phyloP scores from a whole-genome alignment of 1,140 invertebrate genomes.

The Euura saliciscinereae region DNA sequence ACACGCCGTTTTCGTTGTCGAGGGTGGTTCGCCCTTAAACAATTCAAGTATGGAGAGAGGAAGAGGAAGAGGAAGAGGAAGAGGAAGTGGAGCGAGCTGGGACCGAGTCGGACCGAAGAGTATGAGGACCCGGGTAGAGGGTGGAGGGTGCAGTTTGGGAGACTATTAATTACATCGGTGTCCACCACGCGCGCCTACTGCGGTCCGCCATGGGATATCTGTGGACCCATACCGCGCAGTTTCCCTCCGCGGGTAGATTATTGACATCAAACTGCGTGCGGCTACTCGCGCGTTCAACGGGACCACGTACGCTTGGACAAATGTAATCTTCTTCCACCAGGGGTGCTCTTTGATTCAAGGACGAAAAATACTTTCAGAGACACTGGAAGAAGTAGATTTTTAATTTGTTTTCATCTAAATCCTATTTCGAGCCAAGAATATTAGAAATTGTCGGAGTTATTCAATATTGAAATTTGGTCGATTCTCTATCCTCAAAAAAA shows the following conservation, averaged over 20 bases:
- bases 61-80: slow-evolving; percentile 22
- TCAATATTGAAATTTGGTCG: too few species aligned
- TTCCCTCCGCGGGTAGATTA: slow-evolving; percentile 22
- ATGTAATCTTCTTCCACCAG: too few species aligned
- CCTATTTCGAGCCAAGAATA: too few species aligned
- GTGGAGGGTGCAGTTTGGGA: slow-evolving; percentile 25
- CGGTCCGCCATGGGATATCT: too few species aligned
- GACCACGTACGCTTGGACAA: too few species aligned
- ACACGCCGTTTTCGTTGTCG: not conserved
- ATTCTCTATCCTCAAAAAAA: too few species aligned
- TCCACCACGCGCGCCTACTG: slow-evolving; percentile 19
- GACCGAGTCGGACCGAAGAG: slow-evolving; percentile 11
- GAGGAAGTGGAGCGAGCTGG: slow-evolving; percentile 22
- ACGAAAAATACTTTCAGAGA: too few species aligned
- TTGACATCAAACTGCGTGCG: slow-evolving; percentile 40
- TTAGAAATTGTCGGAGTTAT: too few species aligned
- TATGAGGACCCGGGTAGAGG: not conserved
- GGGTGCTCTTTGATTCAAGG: slow-evolving; percentile 11
- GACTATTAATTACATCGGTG: slow-evolving; percentile 52
- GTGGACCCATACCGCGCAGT: slow-evolving; percentile 8
- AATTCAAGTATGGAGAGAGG: slow-evolving; percentile 15
- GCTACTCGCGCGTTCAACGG: slow-evolving; percentile 11
- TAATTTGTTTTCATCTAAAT: too few species aligned
- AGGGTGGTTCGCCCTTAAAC: slow-evolving; percentile 14
- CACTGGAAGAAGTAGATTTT: too few species aligned